These are phyloP conservation scores for Pristionchus fissidentatus DNA, from an alignment of 2,888 invertebrate species.

Conservation along the genomic window DNA sequence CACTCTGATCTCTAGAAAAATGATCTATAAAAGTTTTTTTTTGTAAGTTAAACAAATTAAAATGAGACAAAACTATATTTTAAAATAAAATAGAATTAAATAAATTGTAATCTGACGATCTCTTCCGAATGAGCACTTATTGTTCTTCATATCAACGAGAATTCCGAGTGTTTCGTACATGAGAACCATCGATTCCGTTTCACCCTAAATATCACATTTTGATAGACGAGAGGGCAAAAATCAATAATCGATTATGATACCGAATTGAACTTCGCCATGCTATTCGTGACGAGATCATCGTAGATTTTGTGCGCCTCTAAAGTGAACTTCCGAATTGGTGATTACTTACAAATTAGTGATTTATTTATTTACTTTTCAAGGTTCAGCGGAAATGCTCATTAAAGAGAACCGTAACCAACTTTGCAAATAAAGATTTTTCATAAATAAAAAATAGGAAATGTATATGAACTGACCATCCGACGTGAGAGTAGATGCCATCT, in stretches of 20 bases:
- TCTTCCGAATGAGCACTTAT: conserved; percentile 36
- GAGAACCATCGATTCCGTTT: background rate
- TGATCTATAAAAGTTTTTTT: too few relatives aligned
- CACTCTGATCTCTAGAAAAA: conserved; percentile 12
- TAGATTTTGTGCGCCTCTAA: conserved; percentile 6
- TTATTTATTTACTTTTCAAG: too few relatives aligned
- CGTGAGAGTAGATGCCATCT: too few relatives aligned
- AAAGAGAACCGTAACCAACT: too few relatives aligned
- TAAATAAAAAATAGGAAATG: too few relatives aligned
- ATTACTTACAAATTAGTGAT: too few relatives aligned
- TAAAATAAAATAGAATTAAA: background rate
- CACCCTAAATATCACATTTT: background rate
- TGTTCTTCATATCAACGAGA: conserved; percentile 33
- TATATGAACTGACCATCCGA: too few relatives aligned
- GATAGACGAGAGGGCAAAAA: background rate
- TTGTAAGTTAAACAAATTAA: background rate
- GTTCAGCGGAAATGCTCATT: too few relatives aligned
- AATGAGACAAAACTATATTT: background rate
- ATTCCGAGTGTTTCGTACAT: conserved; percentile 23
- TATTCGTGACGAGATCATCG: background rate
- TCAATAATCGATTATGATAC: background rate
- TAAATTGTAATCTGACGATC: background rate
- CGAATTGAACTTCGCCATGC: conserved; percentile 17
- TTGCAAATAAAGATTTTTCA: too few relatives aligned
- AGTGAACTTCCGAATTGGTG: too few relatives aligned